Base-by-base conservation (phyloP, 2,888 invertebrate species). In the Ochlodes sylvanus region DNA sequence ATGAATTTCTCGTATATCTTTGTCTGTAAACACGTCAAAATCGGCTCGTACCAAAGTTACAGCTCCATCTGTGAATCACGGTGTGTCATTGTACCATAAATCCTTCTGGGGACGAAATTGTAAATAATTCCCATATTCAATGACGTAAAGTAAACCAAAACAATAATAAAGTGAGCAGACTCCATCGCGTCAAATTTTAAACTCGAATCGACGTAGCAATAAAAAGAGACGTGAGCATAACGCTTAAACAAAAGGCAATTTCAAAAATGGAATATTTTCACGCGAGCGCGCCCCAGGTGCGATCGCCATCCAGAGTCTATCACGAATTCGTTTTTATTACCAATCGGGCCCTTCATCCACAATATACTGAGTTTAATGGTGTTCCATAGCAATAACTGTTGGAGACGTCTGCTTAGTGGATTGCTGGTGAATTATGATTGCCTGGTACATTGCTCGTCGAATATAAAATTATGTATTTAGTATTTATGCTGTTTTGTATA, bases 201-300 rank as follows among this genome's bases (percentile, higher is more conserved):
- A 68, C 47, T 62, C 55, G 12, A 56, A 62, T 62, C 27, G 62
- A 68, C 47, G 47, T 38, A 10, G 12, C 47, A 62, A 62, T 68
- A 61, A 67, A 64, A 68, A 38, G 56, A 47, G 56, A 50, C 61
- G 56, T 56, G 54, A 50, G 50, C 34, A 62, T 68, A 62, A 68
- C 68, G 68, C 41, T 68, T 62, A 68, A 68, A 68, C 68, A 68
- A 68, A 62, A 68, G 68, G 68, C 62, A 68, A 68, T 68, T 68
- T 62, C 56, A 68, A 68, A 68, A 68, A 68, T 68, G 68, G 62
- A 68, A 68, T 68, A 62, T 68, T 56, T 68, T 62, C 68, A 41
- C 62, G 61, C 56, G 68, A 67, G 47, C 47, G 65, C 42, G 68
- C 50, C 68, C 68, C 68, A 68, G 68, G 62, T 68, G 68, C 67